Evolutionary conservation across 2,113 vertebrate genomes (phyloP), one percentile per base, ranked within the genome.

Genomic region (Paramormyrops kingsleyae): DNA sequence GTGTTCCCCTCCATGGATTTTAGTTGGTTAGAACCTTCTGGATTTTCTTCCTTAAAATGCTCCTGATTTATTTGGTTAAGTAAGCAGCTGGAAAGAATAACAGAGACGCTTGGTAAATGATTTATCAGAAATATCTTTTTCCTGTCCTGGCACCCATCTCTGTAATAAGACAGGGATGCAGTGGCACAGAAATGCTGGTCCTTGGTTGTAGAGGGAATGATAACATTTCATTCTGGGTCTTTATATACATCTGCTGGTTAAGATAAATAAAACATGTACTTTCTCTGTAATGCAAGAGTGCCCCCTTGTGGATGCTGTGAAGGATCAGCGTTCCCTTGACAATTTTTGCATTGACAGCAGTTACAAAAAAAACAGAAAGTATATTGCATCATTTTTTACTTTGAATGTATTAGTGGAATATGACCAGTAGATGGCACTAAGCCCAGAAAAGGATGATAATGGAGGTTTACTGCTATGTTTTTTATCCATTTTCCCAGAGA

Each of bases 1-100:
- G 90, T 3, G 74, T 95, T 96, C 87, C 49, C 90, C 1, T 91
- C 92, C 88, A 88, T 88, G 42, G 15, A 49, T 24, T 39, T n/a
- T 24, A 27, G 42, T 59, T 49, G 27, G n/a, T 87, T 27, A 74
- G 10, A 13, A 13, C 31, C 1, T 83, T 44, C 17, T 85, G 39
- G 44, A n/a, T 83, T 53, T 80, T 46, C 13, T 27, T 52, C 0
- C 0, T 42, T 70, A 1, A 15, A n/a, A 9, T 15, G 59, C n/a
- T 53, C 5, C 50, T 84, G 31, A 49, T 13, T 56, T 31, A 53
- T 87, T 3, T 85, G 21, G 24, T 80, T 42, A 35, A 80, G 1
- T 0, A 77, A 15, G 27, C 74, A 39, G 74, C 74, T 42, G 35
- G 31, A 80, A 17, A 39, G 74, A 80, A 42, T 17, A 42, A 42